A percentile compares a stretch with the other conserved stretches of the same genome.
Conservation (phyloP, 30 jellyfish, hydroid and myxozoan species). For the Pseudorhiza aurosa region DNA sequence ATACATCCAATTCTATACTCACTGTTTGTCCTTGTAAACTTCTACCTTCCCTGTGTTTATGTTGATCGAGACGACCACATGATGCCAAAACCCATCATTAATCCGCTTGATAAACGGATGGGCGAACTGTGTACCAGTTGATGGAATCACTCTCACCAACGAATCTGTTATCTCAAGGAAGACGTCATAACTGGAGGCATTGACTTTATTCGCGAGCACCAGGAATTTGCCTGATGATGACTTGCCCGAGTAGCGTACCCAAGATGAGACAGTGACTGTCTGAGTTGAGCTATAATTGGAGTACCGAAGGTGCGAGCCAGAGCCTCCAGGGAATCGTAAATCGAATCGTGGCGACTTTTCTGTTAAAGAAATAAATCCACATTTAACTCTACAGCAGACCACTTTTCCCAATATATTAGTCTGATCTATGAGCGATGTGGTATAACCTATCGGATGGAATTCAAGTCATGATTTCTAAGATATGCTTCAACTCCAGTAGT, state of each 20-base stretch:
- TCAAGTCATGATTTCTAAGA: too few species aligned
- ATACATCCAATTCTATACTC: background rate
- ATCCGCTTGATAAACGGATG: slow-evolving; percentile 24
- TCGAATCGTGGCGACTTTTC: slow-evolving; percentile 84
- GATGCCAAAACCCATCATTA: slow-evolving; percentile 82
- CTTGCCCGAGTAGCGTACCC: slow-evolving; percentile 73
- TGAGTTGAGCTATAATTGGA: slow-evolving; percentile 13
- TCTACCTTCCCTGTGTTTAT: slow-evolving; percentile 15
- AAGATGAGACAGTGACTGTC: slow-evolving; percentile 43
- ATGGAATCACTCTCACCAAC: slow-evolving; percentile 3
- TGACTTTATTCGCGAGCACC: slow-evolving; percentile 10
- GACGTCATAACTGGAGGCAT: background rate
- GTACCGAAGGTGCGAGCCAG: slow-evolving; percentile 65
- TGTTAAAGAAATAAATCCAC: slow-evolving; percentile 19
- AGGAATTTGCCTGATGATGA: slow-evolving; percentile 26
- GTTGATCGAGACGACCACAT: slow-evolving; percentile 50
- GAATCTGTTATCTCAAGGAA: slow-evolving; percentile 13
- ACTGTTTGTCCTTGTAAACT: slow-evolving; percentile 34
- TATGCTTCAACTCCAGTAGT: too few species aligned
- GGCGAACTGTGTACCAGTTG: slow-evolving; percentile 9
- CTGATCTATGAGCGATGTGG: too few species aligned
- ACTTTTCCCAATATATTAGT: too few species aligned
- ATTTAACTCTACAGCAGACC: too few species aligned
- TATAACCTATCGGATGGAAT: too few species aligned
- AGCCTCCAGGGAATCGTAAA: slow-evolving; percentile 78